phyloP scores from a whole-genome alignment of 2,113 vertebrate genomes.

The Axis porcinus region DNA sequence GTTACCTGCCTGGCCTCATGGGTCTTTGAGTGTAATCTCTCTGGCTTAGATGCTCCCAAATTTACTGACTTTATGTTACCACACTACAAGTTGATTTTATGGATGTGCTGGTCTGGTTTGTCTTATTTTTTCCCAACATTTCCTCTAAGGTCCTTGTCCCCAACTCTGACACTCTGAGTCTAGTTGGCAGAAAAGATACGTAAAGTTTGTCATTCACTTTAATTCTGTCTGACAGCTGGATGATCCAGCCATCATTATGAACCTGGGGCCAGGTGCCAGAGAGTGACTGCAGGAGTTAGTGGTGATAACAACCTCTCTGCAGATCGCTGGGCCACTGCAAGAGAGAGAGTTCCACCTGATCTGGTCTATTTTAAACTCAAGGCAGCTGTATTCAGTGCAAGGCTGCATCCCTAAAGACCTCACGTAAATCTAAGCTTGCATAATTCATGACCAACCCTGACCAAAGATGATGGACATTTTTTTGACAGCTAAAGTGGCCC shows the following conservation, averaged over 20 bases:
- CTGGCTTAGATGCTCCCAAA: neutral
- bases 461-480: conserved; percentile 58
- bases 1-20: neutral
- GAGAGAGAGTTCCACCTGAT: conserved; percentile 17
- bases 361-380: conserved; percentile 58
- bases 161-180: neutral
- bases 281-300: conserved; percentile 45
- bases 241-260: conserved; percentile 26
- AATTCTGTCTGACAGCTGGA: conserved; percentile 49
- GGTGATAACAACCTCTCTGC: conserved; percentile 39
- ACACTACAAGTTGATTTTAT: neutral
- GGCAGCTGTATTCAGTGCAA: conserved; percentile 44
- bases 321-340: conserved; percentile 32
- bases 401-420: conserved; percentile 46
- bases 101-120: neutral
- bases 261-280: conserved; percentile 25
- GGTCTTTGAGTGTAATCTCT: neutral
- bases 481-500: conserved; percentile 63
- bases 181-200: conserved; percentile 25
- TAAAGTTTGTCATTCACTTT: conserved; percentile 50
- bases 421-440: conserved; percentile 56
- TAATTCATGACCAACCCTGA: conserved; percentile 64
- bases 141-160: neutral
- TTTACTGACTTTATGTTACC: conserved; percentile 23
- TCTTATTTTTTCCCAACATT: neutral